Conservation (phyloP, 2,888 invertebrate genomes). For the Heliconius ismenius region DNA sequence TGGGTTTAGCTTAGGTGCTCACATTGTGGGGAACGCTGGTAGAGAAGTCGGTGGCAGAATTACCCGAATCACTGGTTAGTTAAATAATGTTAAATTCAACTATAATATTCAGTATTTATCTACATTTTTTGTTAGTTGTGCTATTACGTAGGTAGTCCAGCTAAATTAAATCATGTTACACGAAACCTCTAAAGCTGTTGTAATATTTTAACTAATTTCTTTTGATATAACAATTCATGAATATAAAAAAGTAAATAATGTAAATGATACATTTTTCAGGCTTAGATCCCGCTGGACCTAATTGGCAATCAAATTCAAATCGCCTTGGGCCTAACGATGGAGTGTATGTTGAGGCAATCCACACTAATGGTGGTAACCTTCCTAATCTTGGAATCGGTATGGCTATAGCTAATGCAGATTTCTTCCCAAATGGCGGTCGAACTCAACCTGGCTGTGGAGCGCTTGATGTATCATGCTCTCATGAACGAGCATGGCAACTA, state of each 20-base stretch:
- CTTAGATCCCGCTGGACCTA: constrained; percentile 71
- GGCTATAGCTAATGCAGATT: constrained; percentile 1
- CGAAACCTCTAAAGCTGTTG: too few species aligned
- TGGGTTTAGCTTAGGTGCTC: constrained; percentile 74
- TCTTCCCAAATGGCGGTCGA: constrained; percentile 3
- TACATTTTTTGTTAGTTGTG: too few species aligned
- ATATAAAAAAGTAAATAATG: too few species aligned
- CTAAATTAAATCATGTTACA: too few species aligned
- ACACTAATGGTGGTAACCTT: constrained; percentile 57
- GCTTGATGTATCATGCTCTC: not conserved
- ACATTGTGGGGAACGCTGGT: constrained; percentile 68
- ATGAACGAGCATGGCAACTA: not conserved
- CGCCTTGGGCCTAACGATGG: constrained; percentile 58
- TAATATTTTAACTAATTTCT: too few species aligned
- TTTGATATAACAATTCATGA: too few species aligned
- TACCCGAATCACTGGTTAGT: constrained; percentile 66
- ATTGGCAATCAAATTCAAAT: constrained; percentile 55
- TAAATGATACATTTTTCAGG: constrained; percentile 48
- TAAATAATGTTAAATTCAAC: not conserved
- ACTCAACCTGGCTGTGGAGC: not conserved
- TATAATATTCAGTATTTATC: too few species aligned
- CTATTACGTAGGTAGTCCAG: not conserved
- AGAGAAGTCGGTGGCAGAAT: constrained; percentile 55
- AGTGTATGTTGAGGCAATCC: constrained; percentile 69
- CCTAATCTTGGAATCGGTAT: constrained; percentile 49